Evolutionary conservation across 2,113 vertebrate genomes (phyloP), one percentile per base, ranked within the genome.

Genomic region (Nothocercus nigrocapillus): DNA sequence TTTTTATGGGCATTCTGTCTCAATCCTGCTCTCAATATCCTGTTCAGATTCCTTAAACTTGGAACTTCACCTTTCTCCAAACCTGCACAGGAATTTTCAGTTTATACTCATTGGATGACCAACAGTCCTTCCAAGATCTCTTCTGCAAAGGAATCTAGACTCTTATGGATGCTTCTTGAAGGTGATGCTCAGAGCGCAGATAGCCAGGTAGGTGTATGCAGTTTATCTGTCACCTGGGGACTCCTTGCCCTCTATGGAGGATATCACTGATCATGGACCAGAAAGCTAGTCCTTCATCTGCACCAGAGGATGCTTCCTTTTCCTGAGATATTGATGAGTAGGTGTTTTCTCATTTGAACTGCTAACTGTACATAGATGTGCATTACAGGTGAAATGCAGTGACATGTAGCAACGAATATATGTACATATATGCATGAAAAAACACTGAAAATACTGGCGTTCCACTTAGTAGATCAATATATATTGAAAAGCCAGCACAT

Each of bases 141-240:
- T 68, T 70, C 85, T 66, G 20, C 40, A 47, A 79, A 34, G 1
- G 1, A 30, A 36, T 78, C n/a, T 56, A 42, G 28, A 36, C 14
- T 5, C 36, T 28, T 27, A 11, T 7, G 72, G 27, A 28, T 34
- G 36, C 30, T 38, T 45, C 45, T 21, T 45, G 3, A 67, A 28
- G 56, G 78, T 82, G 20, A 30, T 8, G 8, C 54, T 30, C 8
- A 9, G 54, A 30, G 28, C 27, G 16, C 4, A 78, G 59, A 75
- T 20, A 69, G 12, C 21, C 13, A 28, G 0, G 0, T 1, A 74
- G 34, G 42, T 7, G 75, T 32, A 49, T 5, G 34, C 5, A 42
- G 67, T 45, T 79, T 59, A 8, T 36, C 30, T 62, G n/a, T 69
- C 49, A 49, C 22, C 22, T 84, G 9, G 5, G 5, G 36, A 54